Base-by-base conservation (phyloP, 2,113 vertebrate species). In the Synchiropus splendidus region DNA sequence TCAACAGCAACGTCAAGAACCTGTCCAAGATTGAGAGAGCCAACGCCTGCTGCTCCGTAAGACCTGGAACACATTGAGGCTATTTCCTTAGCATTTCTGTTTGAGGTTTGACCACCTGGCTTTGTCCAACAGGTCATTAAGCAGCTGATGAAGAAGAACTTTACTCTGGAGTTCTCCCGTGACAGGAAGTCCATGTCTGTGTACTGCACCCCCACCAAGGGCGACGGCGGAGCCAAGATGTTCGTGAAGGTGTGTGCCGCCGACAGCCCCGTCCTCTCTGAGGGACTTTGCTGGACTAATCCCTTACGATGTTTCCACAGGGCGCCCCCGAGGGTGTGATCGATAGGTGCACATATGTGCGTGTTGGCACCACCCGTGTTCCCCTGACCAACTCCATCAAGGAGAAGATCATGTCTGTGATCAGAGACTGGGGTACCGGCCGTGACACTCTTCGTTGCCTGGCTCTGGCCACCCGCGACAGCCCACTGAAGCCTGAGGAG, bases 171-270 rank as follows among this genome's bases (percentile, higher is more conserved):
- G 78, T 94, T 94, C 86, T 94, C 92, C 71, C 86, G 92, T 39
- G 92, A 94, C 84, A 85, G 92, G 47, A 94, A 94, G 73, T 94
- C 92, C 67, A 94, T 94, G 92, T 94, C 92, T 9, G 92, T 90
- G 42, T 94, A 82, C 68, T 95, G 92, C 78, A 87, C 85, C 13
- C 91, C 92, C 4, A 42, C 65, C 16, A 95, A 94, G 51, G 89
- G 91, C 11, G 87, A 90, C 2, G 88, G 91, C 6, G 83, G 90
- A 8, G 81, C 87, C 80, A 95, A 95, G 79, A 91, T 94, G 91
- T 94, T 92, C 36, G 64, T 94, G 40, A 94, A 92, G 88, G 92
- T 88, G 5, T 54, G 80, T 38, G 42, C 10, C 14, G 16, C 32
- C 6, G 15, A 42, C 15, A 11, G 14, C 30, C 21, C 21, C 21